A percentile compares a stretch with the other conserved stretches of the same genome.
phyloP scores from a whole-genome alignment of 2,888 invertebrate species.

The Drosophila picticornis region DNA sequence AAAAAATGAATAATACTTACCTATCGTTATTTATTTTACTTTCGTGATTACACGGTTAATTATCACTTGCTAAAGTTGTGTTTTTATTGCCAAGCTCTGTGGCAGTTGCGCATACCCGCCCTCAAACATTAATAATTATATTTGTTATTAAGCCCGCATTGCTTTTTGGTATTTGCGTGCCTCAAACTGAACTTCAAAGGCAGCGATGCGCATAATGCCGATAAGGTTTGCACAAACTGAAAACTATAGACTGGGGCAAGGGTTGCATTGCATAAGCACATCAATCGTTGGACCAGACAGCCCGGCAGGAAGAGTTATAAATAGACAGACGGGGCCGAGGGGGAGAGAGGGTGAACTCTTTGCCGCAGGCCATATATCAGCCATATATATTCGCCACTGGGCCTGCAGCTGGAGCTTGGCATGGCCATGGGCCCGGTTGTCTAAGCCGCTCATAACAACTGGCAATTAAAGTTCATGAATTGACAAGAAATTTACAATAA shows the following conservation, averaged over 20 bases:
- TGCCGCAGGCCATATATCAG: conserved; percentile 76
- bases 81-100: conserved; percentile 12
- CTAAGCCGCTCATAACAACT: conserved; percentile 55
- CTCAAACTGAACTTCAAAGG: conserved; percentile 69
- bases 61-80: background rate
- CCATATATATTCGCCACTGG: conserved; percentile 52
- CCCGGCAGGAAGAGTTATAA: conserved; percentile 33
- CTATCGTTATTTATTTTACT: background rate
- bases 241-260: conserved; percentile 56
- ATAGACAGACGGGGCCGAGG: background rate
- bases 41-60: background rate
- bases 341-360: conserved; percentile 24
- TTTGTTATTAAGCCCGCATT: conserved; percentile 52
- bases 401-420: conserved; percentile 5
- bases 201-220: conserved; percentile 63
- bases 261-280: conserved; percentile 78
- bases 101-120: conserved; percentile 6
- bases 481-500: conserved; percentile 73
- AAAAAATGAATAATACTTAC: background rate
- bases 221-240: conserved; percentile 57
- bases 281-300: conserved; percentile 76
- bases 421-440: conserved; percentile 13
- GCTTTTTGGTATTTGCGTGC: conserved; percentile 74
- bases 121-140: conserved; percentile 36
- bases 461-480: conserved; percentile 75